A percentile compares a stretch with the other conserved stretches of the same genome.
These are phyloP conservation scores for Rugalucina vietnamica DNA, from an alignment of 2,888 invertebrate species.

Conservation along the genomic window DNA sequence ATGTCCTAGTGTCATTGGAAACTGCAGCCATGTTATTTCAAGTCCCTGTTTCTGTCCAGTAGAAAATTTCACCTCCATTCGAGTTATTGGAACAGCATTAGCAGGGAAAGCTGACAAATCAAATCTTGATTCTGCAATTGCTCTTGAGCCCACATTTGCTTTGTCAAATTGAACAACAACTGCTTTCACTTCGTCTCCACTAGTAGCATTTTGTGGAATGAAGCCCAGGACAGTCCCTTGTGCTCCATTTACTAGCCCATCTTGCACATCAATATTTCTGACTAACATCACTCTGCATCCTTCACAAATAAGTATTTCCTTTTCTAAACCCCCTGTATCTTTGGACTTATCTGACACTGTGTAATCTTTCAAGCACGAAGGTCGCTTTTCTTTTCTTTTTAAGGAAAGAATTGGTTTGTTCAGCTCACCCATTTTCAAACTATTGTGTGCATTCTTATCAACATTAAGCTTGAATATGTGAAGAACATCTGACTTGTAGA, in stretches of 20 bases:
- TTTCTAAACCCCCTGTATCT: conserved; percentile 18
- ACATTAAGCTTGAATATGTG: conserved; percentile 14
- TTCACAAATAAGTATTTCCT: not conserved
- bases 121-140: conserved; percentile 32
- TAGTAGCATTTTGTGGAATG: not conserved
- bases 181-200: not conserved
- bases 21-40: conserved; percentile 43
- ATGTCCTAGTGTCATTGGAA: conserved; percentile 45
- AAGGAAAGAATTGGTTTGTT: not conserved
- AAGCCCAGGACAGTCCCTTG: not conserved
- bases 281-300: conserved; percentile 17
- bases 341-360: conserved; percentile 1
- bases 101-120: conserved; percentile 6
- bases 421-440: not conserved
- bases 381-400: conserved; percentile 8
- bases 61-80: conserved; percentile 25
- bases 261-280: conserved; percentile 29
- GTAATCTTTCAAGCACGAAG: conserved; percentile 12
- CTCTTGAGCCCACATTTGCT: conserved; percentile 34
- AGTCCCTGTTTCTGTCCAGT: conserved; percentile 21
- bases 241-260: conserved; percentile 22
- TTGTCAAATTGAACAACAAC: conserved; percentile 34
- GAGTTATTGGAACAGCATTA: not conserved
- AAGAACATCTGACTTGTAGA: not conserved
- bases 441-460: conserved; percentile 2